Evolutionary conservation across 2,888 invertebrate species (phyloP).

Genomic region (Dolichopus griseipennis): DNA sequence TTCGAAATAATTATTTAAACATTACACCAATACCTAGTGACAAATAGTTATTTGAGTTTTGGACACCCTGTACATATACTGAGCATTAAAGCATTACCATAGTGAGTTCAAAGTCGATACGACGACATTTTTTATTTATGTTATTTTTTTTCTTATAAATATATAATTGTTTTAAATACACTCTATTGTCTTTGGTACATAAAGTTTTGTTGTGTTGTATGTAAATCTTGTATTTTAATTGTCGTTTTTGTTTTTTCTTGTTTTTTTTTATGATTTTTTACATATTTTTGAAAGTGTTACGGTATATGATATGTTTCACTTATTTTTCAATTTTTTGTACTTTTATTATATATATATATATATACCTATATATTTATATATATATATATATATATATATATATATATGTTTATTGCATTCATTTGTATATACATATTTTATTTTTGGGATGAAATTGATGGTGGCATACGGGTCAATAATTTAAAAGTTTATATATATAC

Average conservation of each 20-base stretch:
- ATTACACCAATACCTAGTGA: too few relatives aligned
- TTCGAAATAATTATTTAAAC: too few relatives aligned
- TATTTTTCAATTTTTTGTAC: too few relatives aligned
- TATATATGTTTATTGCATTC: not conserved
- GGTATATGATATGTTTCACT: not conserved
- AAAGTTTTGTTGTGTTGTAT: not conserved
- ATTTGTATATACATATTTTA: not conserved
- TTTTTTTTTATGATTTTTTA: too few relatives aligned
- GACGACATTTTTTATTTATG: not conserved
- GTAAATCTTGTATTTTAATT: too few relatives aligned
- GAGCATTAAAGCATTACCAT: not conserved
- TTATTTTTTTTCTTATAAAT: not conserved
- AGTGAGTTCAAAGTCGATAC: not conserved
- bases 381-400: too few relatives aligned
- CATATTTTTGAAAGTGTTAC: not conserved
- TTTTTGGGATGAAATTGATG: not conserved
- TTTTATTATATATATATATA: too few relatives aligned
- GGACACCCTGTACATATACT: too few relatives aligned
- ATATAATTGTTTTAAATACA: not conserved
- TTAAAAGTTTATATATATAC: not conserved
- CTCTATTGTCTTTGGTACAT: not conserved
- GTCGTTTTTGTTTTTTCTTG: too few relatives aligned
- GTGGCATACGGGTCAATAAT: conserved; percentile 1
- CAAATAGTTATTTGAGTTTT: too few relatives aligned
- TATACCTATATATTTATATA: too few relatives aligned